Conservation (phyloP, 2,797 vertebrate genomes). For the Hozukius guyotensis region DNA sequence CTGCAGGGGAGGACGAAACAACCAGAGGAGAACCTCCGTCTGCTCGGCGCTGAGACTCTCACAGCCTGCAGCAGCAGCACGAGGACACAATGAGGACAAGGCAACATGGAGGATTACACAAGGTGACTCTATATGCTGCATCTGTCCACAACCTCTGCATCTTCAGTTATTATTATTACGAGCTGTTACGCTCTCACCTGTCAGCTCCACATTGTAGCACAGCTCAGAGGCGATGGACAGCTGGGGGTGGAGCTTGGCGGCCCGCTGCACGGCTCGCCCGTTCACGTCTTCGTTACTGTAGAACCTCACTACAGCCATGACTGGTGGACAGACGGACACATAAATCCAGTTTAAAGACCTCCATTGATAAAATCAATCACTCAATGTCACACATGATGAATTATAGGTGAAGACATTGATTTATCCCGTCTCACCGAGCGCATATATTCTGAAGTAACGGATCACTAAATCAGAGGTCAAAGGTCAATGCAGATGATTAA, state of each 20-base stretch:
- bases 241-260: conserved; percentile 70
- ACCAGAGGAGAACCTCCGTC: conserved; percentile 85
- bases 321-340: conserved; percentile 46
- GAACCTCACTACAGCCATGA: conserved; percentile 82
- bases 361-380: not conserved
- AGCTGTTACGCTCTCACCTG: conserved; percentile 56
- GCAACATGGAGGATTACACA: not conserved
- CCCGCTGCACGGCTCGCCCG: conserved; percentile 70
- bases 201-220: conserved; percentile 86
- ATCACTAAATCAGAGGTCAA: conserved; percentile 2
- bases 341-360: not conserved
- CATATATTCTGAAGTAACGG: not conserved
- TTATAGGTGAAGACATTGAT: not conserved
- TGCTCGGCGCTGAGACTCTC: conserved; percentile 74
- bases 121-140: not conserved
- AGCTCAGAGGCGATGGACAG: conserved; percentile 76
- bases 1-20: conserved; percentile 85
- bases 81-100: not conserved
- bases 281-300: conserved; percentile 77
- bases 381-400: not conserved
- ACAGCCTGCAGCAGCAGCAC: conserved; percentile 66
- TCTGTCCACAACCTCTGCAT: not conserved
- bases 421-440: not conserved
- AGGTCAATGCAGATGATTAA: conserved; percentile 3
- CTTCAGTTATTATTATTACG: not conserved